Evolutionary conservation across 2,888 invertebrate genomes (phyloP), one percentile per base, ranked within the genome.

Genomic region (Melanchra persicariae): DNA sequence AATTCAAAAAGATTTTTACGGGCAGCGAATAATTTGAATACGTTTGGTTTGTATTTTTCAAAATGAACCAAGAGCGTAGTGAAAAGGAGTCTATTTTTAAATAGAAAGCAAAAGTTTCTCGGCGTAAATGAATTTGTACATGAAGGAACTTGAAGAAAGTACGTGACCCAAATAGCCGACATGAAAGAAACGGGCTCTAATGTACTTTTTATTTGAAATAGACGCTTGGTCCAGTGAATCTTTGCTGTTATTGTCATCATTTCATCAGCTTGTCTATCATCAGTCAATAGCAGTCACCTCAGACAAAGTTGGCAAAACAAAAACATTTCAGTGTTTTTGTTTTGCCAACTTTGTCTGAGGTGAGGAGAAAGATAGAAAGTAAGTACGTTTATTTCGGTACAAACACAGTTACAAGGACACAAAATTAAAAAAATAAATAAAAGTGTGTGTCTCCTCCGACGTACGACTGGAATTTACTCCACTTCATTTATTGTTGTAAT

Each of bases 131-230:
- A 66, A 66, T 30, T 76, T 40, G 7, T 76, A 55, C 47, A 10
- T 76, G 10, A 76, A 55, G 22, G 17, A 67, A 76, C 47, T 43
- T 55, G 24, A 76, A 24, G 45, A n/a, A 71, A 66, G n/a, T 47
- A 55, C 47, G 77, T 76, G 77, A 72, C 54, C 30, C 24, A 24
- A 76, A 47, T 71, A 37, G 37, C 37, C 10, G 37, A 15, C 26
- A 54, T 47, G 37, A 12, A 40, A 75, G 24, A 15, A 37, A 5
- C 5, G 1, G 45, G 34, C 24, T 34, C 24, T 19, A 19, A 26
- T 51, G 7, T 51, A 26, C 40, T 24, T 73, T 30, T n/a, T 12
- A 51, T 8, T 43, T 73, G 2, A 24, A 65, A 15, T 45, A 34
- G 45, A 19, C 30, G 26, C 54, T 45, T 19, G 17, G 17, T 19